phyloP scores from a whole-genome alignment of 2,113 vertebrate species.

The Bolborhynchus lineola region DNA sequence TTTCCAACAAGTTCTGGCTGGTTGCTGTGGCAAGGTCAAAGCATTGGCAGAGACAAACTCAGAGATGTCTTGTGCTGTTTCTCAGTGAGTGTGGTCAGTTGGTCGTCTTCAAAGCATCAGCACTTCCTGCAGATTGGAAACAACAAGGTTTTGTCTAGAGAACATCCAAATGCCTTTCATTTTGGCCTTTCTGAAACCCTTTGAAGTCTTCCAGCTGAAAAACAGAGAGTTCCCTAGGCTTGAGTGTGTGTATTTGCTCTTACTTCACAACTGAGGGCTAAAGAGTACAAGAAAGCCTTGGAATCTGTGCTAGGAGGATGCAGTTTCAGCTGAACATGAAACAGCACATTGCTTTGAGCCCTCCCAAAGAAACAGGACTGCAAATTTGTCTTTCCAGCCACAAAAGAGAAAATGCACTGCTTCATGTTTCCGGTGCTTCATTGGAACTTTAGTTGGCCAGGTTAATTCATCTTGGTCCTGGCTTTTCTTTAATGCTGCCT shows the following conservation, averaged over 20 bases:
- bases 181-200: conserved; percentile 14
- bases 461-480: not conserved
- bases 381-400: not conserved
- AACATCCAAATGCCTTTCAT: conserved; percentile 1
- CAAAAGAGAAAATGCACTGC: not conserved
- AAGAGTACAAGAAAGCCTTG: not conserved
- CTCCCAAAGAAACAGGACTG: not conserved
- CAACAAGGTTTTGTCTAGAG: conserved; percentile 32
- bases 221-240: not conserved
- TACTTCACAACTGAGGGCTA: not conserved
- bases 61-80: not conserved
- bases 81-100: not conserved
- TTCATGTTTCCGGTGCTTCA: not conserved
- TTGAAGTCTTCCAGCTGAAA: conserved; percentile 27
- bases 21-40: not conserved
- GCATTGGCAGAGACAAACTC: not conserved
- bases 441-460: not conserved
- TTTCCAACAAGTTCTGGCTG: conserved; percentile 13
- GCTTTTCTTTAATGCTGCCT: not conserved
- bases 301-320: not conserved
- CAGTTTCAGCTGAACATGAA: not conserved
- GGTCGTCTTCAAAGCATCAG: conserved; percentile 13
- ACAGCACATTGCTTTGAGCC: not conserved
- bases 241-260: not conserved
- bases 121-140: conserved; percentile 16